Base-by-base conservation (phyloP, 2,113 vertebrate genomes). In the Eulemur macaco region DNA sequence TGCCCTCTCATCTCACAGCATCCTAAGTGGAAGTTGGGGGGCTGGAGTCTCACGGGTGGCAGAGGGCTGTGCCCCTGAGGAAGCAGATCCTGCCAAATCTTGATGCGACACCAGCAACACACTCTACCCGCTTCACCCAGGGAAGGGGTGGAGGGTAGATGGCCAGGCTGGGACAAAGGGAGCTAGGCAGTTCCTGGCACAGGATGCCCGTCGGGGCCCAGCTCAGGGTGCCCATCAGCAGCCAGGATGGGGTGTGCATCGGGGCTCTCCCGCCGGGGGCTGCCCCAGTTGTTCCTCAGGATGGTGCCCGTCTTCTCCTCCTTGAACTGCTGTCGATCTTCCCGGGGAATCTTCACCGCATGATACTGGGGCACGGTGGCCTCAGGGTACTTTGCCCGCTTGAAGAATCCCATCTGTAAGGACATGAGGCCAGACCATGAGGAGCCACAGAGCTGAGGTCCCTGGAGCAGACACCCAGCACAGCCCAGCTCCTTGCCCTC, bases 331-430 rank as follows among this genome's bases (percentile, higher is more conserved):
- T 99, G 99, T 54, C 99, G 98, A 89, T 99, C 99, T 98, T 99
- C 98, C 6, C 99, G 98, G 0, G 99, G 99, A 97, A 99, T 99
- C 99, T 99, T 99, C 83, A 99, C 99, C 0, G 99, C 99, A 0
- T 99, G 99, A 98, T 99, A 99, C 97, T 99, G 99, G 71, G 99
- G 99, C 96, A 99, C 98, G 0, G 99, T 98, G 92, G 99, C 99
- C 18, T 98, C 98, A 1, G 98, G 98, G 94, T 98, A 98, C 84
- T 98, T 99, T 0, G 98, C 98, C 39, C 99, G 99, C 83, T 96
- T 99, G 98, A 99, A 99, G 97, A 99, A 99, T 54, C 99, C 99
- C 98, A 99, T 98, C 99, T 99, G 94, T n/a, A 10, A 80, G 89
- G 71, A 77, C 13, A 85, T 31, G 52, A 78, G 42, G 50, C 37